These are phyloP conservation scores for Podarcis muralis DNA, from an alignment of 2,113 vertebrate genomes.

Conservation along the genomic window DNA sequence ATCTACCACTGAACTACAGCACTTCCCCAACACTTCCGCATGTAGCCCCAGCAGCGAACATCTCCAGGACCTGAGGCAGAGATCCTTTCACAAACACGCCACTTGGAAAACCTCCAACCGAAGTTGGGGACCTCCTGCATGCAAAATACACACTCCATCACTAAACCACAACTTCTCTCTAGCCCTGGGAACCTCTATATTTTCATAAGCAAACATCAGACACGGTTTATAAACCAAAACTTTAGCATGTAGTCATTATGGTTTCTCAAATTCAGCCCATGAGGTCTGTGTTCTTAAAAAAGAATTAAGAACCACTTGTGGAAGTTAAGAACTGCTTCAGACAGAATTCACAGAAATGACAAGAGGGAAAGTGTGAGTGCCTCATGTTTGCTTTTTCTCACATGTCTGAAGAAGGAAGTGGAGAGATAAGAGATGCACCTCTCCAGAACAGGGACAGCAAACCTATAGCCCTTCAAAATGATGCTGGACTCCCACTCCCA, in stretches of 20 bases:
- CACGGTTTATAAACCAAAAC: neutral
- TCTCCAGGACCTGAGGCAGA: neutral
- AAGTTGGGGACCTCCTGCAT: neutral
- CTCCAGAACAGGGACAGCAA: neutral
- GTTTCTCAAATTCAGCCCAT: slow-evolving; percentile 1
- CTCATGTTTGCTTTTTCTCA: neutral
- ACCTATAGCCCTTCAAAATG: no score
- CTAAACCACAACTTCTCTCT: neutral
- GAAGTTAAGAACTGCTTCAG: neutral
- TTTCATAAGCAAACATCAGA: neutral
- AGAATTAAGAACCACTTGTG: neutral
- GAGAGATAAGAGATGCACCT: neutral
- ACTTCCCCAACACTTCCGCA: neutral
- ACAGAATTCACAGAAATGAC: neutral
- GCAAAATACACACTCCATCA: neutral
- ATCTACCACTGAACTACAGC: no score
- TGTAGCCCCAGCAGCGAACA: neutral
- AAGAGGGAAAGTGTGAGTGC: neutral
- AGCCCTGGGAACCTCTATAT: neutral
- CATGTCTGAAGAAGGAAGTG: neutral
- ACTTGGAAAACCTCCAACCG: neutral
- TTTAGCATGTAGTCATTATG: neutral
- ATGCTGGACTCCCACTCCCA: neutral
- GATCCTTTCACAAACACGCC: neutral
- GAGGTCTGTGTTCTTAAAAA: neutral